A percentile compares a stretch with the other conserved stretches of the same genome.
Evolutionary conservation across 1,140 invertebrate species (phyloP).

Genomic region (Cylas formicarius): DNA sequence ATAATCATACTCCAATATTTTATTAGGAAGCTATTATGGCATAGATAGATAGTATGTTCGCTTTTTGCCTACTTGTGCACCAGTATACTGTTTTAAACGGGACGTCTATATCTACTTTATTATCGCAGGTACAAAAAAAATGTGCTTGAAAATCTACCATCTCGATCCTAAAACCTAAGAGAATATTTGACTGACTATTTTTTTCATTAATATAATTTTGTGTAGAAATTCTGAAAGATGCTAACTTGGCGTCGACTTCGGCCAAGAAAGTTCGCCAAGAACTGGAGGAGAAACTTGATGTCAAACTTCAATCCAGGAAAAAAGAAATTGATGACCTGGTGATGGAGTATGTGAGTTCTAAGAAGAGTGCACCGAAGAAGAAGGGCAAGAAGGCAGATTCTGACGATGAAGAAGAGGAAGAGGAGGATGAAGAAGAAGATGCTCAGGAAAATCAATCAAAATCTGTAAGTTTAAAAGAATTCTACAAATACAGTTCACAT

Average conservation of each 20-base stretch:
- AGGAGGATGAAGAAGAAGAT: conserved; percentile 52
- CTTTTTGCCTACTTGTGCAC: too few species aligned
- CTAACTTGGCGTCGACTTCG: conserved; percentile 74
- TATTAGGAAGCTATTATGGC: too few species aligned
- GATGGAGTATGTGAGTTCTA: conserved; percentile 64
- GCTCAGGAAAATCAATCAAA: conserved; percentile 47
- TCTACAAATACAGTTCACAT: too few species aligned
- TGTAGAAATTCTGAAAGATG: conserved; percentile 79
- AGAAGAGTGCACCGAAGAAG: conserved; percentile 48
- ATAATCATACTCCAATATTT: too few species aligned
- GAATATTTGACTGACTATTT: conserved; percentile 8
- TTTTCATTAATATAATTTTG: conserved; percentile 28
- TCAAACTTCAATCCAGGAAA: conserved; percentile 67
- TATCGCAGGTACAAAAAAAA: too few species aligned
- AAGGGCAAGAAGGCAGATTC: conserved; percentile 49
- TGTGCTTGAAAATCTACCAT: too few species aligned
- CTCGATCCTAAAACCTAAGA: background rate
- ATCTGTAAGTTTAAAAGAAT: conserved; percentile 25
- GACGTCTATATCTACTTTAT: too few species aligned
- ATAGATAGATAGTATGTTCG: too few species aligned
- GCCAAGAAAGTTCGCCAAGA: conserved; percentile 86
- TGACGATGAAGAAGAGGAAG: conserved; percentile 54
- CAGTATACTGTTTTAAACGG: too few species aligned
- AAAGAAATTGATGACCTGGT: conserved; percentile 79
- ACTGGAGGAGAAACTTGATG: conserved; percentile 72